phyloP scores from a whole-genome alignment of 2,797 vertebrate species.

The Myotis planiceps region DNA sequence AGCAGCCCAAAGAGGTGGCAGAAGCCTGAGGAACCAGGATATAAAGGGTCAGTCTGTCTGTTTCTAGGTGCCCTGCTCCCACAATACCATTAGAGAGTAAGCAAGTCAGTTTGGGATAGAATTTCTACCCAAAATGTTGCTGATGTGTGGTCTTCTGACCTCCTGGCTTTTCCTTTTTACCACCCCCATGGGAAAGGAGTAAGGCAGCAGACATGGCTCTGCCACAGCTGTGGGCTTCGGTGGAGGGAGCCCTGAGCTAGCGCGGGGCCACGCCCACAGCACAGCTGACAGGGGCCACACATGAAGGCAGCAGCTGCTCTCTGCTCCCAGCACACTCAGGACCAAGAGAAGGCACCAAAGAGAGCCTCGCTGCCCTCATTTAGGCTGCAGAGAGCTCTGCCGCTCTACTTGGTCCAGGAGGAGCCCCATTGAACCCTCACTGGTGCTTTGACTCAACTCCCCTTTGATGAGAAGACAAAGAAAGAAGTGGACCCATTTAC shows the following conservation, averaged over 20 bases:
- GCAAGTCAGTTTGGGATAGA: not conserved
- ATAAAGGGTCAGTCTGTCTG: not conserved
- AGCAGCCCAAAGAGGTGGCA: not conserved
- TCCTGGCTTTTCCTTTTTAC: not conserved
- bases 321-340: not conserved
- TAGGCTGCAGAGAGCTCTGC: not conserved
- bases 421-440: not conserved
- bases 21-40: not conserved
- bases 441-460: not conserved
- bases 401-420: not conserved
- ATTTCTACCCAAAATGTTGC: not conserved
- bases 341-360: not conserved
- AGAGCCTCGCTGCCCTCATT: not conserved
- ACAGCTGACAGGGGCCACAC: constrained; percentile 36
- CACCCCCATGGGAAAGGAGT: not conserved
- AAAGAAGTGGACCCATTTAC: not conserved
- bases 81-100: not conserved
- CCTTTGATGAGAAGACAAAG: not conserved
- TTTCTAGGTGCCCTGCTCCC: not conserved
- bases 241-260: not conserved
- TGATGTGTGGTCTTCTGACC: constrained; percentile 42
- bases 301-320: not conserved
- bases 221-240: not conserved
- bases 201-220: not conserved
- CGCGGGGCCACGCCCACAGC: not conserved